Conservation (phyloP, 2,888 invertebrate species). For the Aradus depressus region DNA sequence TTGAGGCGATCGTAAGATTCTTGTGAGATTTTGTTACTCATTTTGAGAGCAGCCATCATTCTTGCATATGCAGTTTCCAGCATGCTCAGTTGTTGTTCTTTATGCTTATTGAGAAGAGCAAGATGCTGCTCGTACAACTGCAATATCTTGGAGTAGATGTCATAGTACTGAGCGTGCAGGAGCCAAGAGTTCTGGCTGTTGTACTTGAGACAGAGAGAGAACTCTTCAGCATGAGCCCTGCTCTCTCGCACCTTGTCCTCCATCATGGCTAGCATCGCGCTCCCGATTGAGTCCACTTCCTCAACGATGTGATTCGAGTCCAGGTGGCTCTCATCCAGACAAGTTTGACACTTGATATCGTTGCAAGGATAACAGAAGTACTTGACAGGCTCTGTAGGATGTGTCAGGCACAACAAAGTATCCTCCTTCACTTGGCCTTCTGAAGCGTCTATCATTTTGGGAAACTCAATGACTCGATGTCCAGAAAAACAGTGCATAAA, state of each 20-base stretch:
- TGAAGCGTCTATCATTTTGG: constrained; percentile 38
- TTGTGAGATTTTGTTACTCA: constrained; percentile 77
- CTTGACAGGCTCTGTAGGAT: constrained; percentile 81
- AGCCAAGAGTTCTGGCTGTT: constrained; percentile 72
- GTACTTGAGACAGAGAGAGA: constrained; percentile 71
- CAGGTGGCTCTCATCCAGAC: constrained; percentile 80
- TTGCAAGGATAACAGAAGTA: constrained; percentile 91
- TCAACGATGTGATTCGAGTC: constrained; percentile 72
- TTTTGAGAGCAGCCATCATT: constrained; percentile 10
- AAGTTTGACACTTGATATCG: constrained; percentile 88
- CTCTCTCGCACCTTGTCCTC: constrained; percentile 72
- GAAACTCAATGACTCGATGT: constrained; percentile 64
- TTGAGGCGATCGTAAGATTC: constrained; percentile 83
- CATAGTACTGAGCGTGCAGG: constrained; percentile 76
- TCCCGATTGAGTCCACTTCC: constrained; percentile 67
- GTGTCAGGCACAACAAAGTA: constrained; percentile 67
- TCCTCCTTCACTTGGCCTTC: constrained; percentile 40
- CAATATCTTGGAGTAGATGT: constrained; percentile 86
- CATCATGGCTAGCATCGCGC: constrained; percentile 69
- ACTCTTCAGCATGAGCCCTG: constrained; percentile 75
- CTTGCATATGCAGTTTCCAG: constrained; percentile 65
- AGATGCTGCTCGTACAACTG: constrained; percentile 93
- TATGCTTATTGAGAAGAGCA: constrained; percentile 90
- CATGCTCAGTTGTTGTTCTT: constrained; percentile 85
- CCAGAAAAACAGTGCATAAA: constrained; percentile 99